Conservation (phyloP, 2,888 invertebrate genomes). For the Dione juno region DNA sequence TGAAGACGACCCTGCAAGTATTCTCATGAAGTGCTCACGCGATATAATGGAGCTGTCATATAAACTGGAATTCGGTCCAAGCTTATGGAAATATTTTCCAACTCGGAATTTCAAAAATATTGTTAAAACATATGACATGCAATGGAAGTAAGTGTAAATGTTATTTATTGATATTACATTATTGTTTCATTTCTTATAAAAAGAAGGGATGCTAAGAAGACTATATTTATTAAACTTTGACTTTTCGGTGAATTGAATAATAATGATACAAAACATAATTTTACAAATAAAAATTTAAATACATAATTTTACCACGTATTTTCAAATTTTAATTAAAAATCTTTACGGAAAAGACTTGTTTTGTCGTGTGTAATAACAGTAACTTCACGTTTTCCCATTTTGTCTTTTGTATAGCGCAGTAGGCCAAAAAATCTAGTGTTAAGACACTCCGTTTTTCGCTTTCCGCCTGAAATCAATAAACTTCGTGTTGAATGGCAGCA, state of each 20-base stretch:
- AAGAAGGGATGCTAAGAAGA: neutral
- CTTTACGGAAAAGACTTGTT: neutral
- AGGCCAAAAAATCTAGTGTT: no score
- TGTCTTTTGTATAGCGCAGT: no score
- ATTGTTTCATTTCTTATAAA: neutral
- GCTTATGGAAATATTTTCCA: constrained; percentile 61
- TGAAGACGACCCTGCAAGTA: constrained; percentile 61
- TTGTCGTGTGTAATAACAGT: no score
- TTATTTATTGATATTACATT: neutral
- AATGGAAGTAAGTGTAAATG: constrained; percentile 69
- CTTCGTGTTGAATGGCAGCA: no score
- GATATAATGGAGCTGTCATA: constrained; percentile 60
- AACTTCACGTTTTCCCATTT: no score
- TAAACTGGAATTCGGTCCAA: constrained; percentile 64
- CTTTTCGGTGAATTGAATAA: no score
- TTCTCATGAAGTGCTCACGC: constrained; percentile 61
- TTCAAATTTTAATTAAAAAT: neutral
- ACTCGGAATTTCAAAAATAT: constrained; percentile 66
- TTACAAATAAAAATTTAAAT: no score
- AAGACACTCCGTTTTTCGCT: no score
- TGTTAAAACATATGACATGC: constrained; percentile 62
- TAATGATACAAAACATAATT: neutral
- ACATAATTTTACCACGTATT: neutral
- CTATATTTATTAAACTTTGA: neutral
- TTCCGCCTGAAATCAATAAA: no score